Evolutionary conservation across 2,888 invertebrate species (phyloP).

Genomic region (Eilema depressum): DNA sequence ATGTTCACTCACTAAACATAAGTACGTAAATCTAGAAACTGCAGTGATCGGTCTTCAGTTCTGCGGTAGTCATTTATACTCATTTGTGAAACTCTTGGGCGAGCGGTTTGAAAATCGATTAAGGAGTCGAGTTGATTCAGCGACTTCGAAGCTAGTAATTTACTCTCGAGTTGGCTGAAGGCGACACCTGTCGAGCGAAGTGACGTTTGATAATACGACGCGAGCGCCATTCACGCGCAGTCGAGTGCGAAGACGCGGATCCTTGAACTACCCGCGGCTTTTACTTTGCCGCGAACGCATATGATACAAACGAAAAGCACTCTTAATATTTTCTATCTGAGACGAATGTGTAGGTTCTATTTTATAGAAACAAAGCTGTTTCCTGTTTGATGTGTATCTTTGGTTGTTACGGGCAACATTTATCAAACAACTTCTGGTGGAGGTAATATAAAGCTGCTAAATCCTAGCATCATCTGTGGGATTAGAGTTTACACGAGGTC

Average conservation of each 20-base stretch:
- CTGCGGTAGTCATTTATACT: conserved; percentile 63
- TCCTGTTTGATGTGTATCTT: conserved; percentile 42
- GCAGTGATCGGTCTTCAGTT: conserved; percentile 44
- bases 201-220: conserved; percentile 85
- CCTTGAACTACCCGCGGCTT: conserved; percentile 56
- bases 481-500: conserved; percentile 83
- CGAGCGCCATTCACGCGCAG: conserved; percentile 80
- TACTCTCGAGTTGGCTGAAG: conserved; percentile 86
- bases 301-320: conserved; percentile 27
- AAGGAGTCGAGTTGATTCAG: conserved; percentile 82
- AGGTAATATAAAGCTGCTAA: conserved; percentile 81
- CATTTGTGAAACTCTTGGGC: conserved; percentile 65
- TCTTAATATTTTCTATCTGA: not conserved
- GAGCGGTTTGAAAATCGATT: conserved; percentile 82
- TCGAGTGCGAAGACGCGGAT: conserved; percentile 70
- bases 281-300: conserved; percentile 41
- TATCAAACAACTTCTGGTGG: conserved; percentile 74
- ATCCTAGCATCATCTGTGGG: conserved; percentile 83
- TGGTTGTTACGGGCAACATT: conserved; percentile 63
- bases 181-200: conserved; percentile 85
- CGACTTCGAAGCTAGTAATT: conserved; percentile 85
- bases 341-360: conserved; percentile 7
- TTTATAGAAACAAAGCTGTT: conserved; percentile 16
- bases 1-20: conserved; percentile 22
- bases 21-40: conserved; percentile 46